These are phyloP conservation scores for Zonitis immaculata DNA, from an alignment of 2,888 invertebrate species.

Conservation along the genomic window DNA sequence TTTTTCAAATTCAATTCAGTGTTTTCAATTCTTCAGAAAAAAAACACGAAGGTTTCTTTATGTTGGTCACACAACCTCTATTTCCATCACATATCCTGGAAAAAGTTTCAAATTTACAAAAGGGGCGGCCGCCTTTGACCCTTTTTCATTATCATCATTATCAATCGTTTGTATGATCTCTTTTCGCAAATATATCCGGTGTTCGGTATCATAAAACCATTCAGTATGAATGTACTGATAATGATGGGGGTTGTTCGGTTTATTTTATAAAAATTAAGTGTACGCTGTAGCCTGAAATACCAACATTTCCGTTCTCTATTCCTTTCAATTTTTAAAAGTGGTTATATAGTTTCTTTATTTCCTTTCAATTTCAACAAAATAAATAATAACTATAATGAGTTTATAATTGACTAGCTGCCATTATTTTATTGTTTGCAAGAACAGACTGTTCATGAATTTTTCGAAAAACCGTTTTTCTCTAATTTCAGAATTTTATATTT, in stretches of 20 bases:
- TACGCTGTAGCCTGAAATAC: too few relatives aligned
- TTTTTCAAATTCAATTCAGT: neutral
- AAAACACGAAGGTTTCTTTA: too few relatives aligned
- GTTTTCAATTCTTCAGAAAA: neutral
- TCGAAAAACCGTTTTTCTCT: too few relatives aligned
- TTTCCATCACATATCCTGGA: slow-evolving; percentile 4
- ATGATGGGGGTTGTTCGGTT: too few relatives aligned
- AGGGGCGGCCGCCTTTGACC: slow-evolving; percentile 21
- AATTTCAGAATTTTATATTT: too few relatives aligned
- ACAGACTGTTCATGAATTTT: too few relatives aligned
- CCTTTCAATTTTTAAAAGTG: too few relatives aligned
- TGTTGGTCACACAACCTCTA: too few relatives aligned
- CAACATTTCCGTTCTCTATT: too few relatives aligned
- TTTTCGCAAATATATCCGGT: slow-evolving; percentile 18
- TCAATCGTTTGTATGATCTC: slow-evolving; percentile 7
- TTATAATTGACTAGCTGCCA: neutral
- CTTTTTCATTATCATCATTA: slow-evolving; percentile 10
- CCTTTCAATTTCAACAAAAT: neutral
- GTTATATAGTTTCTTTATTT: too few relatives aligned
- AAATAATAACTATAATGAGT: neutral
- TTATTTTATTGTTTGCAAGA: too few relatives aligned
- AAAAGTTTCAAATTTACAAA: slow-evolving; percentile 19
- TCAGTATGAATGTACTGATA: slow-evolving; percentile 1
- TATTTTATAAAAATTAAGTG: too few relatives aligned
- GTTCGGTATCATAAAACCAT: slow-evolving; percentile 18